Evolutionary conservation across 2,113 vertebrate species (phyloP).

Genomic region (Caloenas nicobarica): DNA sequence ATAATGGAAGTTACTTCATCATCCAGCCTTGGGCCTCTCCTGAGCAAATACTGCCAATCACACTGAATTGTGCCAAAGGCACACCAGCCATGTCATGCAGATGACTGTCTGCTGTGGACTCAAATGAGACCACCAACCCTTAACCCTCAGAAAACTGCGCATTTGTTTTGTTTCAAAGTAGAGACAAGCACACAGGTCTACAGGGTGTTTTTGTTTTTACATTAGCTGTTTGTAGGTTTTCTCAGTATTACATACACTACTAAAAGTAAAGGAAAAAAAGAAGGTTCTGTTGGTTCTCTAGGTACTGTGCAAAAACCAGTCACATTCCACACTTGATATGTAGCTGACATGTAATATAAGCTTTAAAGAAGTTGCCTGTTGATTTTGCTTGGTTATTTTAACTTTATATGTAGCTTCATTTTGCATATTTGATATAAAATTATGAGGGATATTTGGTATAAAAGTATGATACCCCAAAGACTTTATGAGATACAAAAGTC

Average conservation of each 20-base stretch:
- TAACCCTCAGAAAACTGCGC: not conserved
- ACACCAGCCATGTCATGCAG: not conserved
- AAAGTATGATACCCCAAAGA: not conserved
- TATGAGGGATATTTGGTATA: not conserved
- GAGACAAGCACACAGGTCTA: not conserved
- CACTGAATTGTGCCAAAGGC: not conserved
- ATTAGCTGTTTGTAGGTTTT: not conserved
- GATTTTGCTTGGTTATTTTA: not conserved
- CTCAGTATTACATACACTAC: not conserved
- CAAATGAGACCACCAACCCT: constrained; percentile 9
- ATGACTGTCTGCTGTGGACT: not conserved
- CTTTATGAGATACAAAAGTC: not conserved
- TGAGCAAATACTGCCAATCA: constrained; percentile 23
- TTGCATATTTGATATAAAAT: not conserved
- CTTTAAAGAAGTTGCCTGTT: not conserved
- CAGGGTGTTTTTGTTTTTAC: not conserved
- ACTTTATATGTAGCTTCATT: not conserved
- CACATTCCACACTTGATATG: not conserved
- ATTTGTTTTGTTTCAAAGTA: constrained; percentile 33
- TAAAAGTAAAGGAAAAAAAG: not conserved
- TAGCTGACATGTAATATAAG: not conserved
- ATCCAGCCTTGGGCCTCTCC: constrained; percentile 13
- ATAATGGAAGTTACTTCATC: constrained; percentile 71
- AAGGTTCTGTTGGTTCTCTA: not conserved
- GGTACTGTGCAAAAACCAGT: not conserved